phyloP scores from a whole-genome alignment of 2,888 invertebrate species.

The Esperia sulphurella region DNA sequence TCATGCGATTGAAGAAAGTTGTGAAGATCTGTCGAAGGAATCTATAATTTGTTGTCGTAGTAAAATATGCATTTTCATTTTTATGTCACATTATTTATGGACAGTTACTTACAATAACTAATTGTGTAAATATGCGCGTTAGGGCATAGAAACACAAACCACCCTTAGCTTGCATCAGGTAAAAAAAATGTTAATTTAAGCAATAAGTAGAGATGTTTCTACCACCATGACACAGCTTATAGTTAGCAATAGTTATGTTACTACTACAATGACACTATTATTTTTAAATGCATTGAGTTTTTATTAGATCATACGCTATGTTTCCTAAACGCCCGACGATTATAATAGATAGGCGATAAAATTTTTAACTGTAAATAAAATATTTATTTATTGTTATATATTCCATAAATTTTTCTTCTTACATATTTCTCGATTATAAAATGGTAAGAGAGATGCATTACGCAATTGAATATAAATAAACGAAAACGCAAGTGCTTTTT shows the following conservation, averaged over 20 bases:
- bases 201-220: too few species aligned
- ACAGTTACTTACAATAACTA: too few species aligned
- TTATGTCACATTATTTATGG: too few species aligned
- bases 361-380: conserved; percentile 75
- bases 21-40: conserved; percentile 21
- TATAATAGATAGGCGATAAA: conserved; percentile 74
- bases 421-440: conserved; percentile 75
- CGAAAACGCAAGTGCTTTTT: conserved; percentile 69
- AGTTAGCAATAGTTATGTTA: too few species aligned
- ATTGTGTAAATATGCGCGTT: too few species aligned
- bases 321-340: conserved; percentile 38
- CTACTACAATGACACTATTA: too few species aligned
- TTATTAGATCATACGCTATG: not conserved
- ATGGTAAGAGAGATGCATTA: conserved; percentile 68
- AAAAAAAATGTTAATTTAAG: not conserved
- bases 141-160: not conserved
- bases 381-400: conserved; percentile 78
- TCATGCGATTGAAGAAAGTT: conserved; percentile 13
- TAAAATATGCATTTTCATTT: not conserved
- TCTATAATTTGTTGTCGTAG: not conserved
- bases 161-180: not conserved
- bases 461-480: conserved; percentile 57
- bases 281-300: not conserved
- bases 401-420: conserved; percentile 73
- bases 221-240: too few species aligned